These are phyloP conservation scores for Poecilia picta DNA, from an alignment of 2,797 vertebrate species.

Conservation along the genomic window DNA sequence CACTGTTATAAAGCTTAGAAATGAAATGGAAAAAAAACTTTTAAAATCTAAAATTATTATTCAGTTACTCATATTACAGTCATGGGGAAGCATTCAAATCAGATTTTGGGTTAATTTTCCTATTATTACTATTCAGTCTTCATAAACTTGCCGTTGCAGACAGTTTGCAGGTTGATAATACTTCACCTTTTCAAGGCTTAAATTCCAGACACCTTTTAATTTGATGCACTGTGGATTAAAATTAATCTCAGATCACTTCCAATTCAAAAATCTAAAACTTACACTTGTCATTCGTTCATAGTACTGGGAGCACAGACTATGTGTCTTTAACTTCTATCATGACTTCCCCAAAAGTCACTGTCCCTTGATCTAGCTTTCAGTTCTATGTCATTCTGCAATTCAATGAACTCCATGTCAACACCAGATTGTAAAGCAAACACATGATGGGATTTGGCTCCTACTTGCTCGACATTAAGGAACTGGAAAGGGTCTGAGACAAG, in stretches of 20 bases:
- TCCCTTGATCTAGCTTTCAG: background rate
- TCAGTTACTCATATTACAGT: background rate
- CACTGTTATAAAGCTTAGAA: background rate
- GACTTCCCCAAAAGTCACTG: background rate
- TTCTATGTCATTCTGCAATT: conserved; percentile 6
- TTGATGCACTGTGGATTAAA: no score
- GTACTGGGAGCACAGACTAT: background rate
- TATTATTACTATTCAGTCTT: no score
- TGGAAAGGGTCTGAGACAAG: conserved; percentile 10
- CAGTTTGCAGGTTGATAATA: no score
- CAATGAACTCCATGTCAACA: background rate
- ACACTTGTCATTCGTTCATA: background rate
- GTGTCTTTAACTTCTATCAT: background rate
- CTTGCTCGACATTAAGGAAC: background rate
- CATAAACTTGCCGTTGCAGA: no score
- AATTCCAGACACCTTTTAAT: background rate
- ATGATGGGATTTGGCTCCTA: background rate
- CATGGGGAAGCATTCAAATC: background rate
- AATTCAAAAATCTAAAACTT: background rate
- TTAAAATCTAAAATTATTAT: background rate
- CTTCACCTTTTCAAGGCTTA: background rate
- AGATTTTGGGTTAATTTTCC: background rate
- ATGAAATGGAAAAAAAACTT: background rate
- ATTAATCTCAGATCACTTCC: background rate
- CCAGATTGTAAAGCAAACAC: conserved; percentile 37